These are phyloP conservation scores for Limnephilus lunatus DNA, from an alignment of 2,888 invertebrate genomes.

Conservation along the genomic window DNA sequence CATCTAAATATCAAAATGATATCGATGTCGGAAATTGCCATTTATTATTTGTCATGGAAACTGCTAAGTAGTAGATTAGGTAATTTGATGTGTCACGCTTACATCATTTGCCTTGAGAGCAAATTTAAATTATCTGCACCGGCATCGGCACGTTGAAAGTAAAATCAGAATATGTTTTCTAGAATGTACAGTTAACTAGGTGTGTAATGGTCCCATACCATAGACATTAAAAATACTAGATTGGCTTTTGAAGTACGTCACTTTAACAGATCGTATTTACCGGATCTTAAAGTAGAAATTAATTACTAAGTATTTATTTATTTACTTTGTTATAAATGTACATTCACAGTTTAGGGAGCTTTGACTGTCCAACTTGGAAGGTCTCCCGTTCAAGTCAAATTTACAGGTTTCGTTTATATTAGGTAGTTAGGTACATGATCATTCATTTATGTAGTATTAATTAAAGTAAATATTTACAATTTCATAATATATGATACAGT, in stretches of 20 bases:
- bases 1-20: background rate
- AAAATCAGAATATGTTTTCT: background rate
- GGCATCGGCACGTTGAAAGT: constrained; percentile 19
- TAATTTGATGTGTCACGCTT: constrained; percentile 13
- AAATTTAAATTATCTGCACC: background rate
- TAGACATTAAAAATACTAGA: background rate
- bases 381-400: no score
- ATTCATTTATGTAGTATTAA: no score
- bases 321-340: no score
- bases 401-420: no score
- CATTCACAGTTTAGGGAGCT: no score
- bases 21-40: background rate
- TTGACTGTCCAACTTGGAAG: no score
- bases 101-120: constrained; percentile 22
- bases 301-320: no score
- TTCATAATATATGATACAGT: no score
- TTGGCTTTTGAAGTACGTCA: background rate
- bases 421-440: no score
- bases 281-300: background rate
- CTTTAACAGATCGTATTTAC: background rate
- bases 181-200: background rate
- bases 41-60: background rate
- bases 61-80: background rate
- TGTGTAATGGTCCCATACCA: background rate
- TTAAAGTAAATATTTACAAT: no score